Evolutionary conservation across 2,888 invertebrate genomes (phyloP).

Genomic region (Scaptomyza reducta): DNA sequence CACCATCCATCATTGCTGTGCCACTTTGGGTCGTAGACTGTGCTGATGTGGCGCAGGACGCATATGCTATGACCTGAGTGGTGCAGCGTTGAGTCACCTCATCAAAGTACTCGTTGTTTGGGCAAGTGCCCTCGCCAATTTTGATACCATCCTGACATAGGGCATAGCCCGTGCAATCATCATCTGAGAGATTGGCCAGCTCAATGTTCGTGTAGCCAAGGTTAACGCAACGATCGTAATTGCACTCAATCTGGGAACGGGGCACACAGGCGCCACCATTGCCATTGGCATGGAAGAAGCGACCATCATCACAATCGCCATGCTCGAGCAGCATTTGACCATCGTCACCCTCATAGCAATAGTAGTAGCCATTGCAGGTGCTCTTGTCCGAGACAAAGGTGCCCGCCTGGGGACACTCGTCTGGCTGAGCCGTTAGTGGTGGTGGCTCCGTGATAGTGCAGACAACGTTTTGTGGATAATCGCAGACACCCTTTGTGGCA

Average conservation of each 20-base stretch:
- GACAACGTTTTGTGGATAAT: slow-evolving; percentile 62
- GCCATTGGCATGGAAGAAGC: slow-evolving; percentile 64
- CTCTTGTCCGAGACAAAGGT: slow-evolving; percentile 72
- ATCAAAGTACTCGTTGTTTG: slow-evolving; percentile 71
- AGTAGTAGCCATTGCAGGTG: slow-evolving; percentile 79
- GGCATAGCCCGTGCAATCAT: slow-evolving; percentile 73
- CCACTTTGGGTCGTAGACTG: slow-evolving; percentile 19
- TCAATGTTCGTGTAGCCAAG: slow-evolving; percentile 70
- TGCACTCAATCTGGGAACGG: slow-evolving; percentile 65
- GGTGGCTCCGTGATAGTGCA: slow-evolving; percentile 50
- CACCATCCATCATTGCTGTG: slow-evolving; percentile 40
- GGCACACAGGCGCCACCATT: slow-evolving; percentile 74
- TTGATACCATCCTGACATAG: slow-evolving; percentile 74
- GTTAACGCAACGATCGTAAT: slow-evolving; percentile 73
- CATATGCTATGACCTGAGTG: slow-evolving; percentile 60
- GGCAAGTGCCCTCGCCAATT: slow-evolving; percentile 73
- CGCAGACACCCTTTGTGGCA: slow-evolving; percentile 62
- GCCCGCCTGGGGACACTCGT: slow-evolving; percentile 59
- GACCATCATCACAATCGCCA: slow-evolving; percentile 60
- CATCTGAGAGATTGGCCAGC: slow-evolving; percentile 74
- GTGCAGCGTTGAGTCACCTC: slow-evolving; percentile 76
- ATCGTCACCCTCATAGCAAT: slow-evolving; percentile 49
- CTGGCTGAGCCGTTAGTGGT: slow-evolving; percentile 39
- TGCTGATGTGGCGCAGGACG: slow-evolving; percentile 64
- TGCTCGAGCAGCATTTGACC: slow-evolving; percentile 55